phyloP scores from a whole-genome alignment of 2,797 vertebrate species.

The Neosalanx taihuensis region DNA sequence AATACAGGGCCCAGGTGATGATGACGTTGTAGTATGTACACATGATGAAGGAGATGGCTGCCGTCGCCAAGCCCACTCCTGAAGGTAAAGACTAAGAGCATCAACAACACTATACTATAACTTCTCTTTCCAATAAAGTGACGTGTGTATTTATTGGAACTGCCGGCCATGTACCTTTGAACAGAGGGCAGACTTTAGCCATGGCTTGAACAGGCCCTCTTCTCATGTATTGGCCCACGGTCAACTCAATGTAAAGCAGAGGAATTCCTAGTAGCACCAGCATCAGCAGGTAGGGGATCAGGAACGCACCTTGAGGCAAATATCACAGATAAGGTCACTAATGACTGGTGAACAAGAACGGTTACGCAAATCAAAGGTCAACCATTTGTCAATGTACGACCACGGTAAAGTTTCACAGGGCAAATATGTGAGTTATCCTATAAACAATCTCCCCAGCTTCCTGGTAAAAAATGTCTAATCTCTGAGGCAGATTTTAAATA shows the following conservation, averaged over 20 bases:
- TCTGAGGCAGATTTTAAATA: not conserved
- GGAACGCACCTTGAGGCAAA: slow-evolving; percentile 68
- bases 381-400: not conserved
- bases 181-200: slow-evolving; percentile 67
- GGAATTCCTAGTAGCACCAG: slow-evolving; percentile 75
- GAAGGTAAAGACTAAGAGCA: slow-evolving; percentile 1
- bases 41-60: slow-evolving; percentile 79
- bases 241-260: slow-evolving; percentile 77
- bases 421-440: not conserved
- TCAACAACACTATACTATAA: not conserved
- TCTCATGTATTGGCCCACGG: slow-evolving; percentile 70
- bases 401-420: not conserved
- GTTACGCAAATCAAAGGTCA: not conserved
- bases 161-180: slow-evolving; percentile 69
- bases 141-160: not conserved
- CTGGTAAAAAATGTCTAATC: slow-evolving; percentile 17
- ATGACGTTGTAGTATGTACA: slow-evolving; percentile 77
- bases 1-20: slow-evolving; percentile 78
- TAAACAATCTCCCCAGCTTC: no score
- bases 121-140: not conserved
- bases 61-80: slow-evolving; percentile 77
- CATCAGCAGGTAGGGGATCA: slow-evolving; percentile 77
- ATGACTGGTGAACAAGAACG: not conserved
- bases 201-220: slow-evolving; percentile 72
- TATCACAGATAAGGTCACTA: not conserved